Evolutionary conservation across 2,888 invertebrate species (phyloP).

Genomic region (Iphiclides podalirius): DNA sequence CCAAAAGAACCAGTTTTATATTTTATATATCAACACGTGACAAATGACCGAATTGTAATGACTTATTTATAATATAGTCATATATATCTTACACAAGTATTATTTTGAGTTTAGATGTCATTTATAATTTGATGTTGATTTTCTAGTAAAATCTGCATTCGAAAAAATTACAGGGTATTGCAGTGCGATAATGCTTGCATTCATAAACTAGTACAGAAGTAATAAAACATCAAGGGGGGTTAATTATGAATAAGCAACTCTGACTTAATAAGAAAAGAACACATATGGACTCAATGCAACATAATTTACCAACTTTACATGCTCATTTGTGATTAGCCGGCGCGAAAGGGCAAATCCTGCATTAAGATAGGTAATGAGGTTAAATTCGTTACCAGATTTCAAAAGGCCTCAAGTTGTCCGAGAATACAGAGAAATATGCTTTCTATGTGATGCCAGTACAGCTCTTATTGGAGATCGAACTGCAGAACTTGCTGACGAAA

Average conservation of each 20-base stretch:
- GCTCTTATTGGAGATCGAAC: conserved; percentile 49
- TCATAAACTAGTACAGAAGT: conserved; percentile 71
- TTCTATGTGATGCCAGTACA: conserved; percentile 53
- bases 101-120: too few relatives aligned
- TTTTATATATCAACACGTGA: too few relatives aligned
- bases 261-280: conserved; percentile 58
- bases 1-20: too few relatives aligned
- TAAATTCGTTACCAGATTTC: conserved; percentile 55
- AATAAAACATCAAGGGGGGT: conserved; percentile 74
- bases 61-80: too few relatives aligned
- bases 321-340: conserved; percentile 79
- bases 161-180: too few relatives aligned
- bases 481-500: conserved; percentile 65
- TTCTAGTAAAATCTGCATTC: too few relatives aligned
- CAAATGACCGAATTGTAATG: too few relatives aligned
- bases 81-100: too few relatives aligned
- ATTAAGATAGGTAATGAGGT: conserved; percentile 81
- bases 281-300: conserved; percentile 74
- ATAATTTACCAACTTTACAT: conserved; percentile 79
- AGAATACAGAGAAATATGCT: conserved; percentile 48
- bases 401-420: conserved; percentile 46
- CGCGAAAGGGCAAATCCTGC: conserved; percentile 80
- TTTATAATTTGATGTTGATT: too few relatives aligned
- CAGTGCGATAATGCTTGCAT: conserved; percentile 49
- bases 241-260: conserved; percentile 78